These are phyloP conservation scores for Corapipo altera DNA, from an alignment of 2,113 vertebrate species.

Conservation along the genomic window DNA sequence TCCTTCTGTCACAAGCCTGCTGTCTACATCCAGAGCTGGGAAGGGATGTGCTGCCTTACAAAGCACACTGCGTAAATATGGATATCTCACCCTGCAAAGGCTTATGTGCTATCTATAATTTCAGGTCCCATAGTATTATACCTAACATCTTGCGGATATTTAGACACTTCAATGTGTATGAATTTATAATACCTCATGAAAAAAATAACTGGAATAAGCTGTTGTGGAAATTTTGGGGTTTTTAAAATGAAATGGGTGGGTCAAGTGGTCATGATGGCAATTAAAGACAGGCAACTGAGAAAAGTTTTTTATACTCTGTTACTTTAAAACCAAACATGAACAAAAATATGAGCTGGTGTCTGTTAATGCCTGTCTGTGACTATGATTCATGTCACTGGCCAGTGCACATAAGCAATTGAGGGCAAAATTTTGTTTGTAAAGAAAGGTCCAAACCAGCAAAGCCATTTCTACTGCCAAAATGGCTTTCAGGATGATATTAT, in stretches of 20 bases:
- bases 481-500: conserved; percentile 7
- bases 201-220: not conserved
- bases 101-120: not conserved
- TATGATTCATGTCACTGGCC: not conserved
- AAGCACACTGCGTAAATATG: not conserved
- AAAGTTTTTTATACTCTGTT: not conserved
- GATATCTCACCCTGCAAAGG: not conserved
- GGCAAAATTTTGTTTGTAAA: not conserved
- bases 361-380: not conserved
- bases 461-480: not conserved
- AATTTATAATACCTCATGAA: not conserved
- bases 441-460: conserved; percentile 14
- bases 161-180: not conserved
- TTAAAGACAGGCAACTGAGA: not conserved
- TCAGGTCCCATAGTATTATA: not conserved
- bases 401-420: not conserved
- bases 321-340: not conserved
- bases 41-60: not conserved
- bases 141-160: not conserved
- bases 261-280: not conserved
- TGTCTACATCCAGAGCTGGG: not conserved
- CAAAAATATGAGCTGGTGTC: not conserved
- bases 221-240: not conserved
- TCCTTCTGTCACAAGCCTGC: conserved; percentile 9
- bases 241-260: not conserved